Evolutionary conservation across 2,888 invertebrate genomes (phyloP), one percentile per base, ranked within the genome.

Genomic region (Monopis laevigella): DNA sequence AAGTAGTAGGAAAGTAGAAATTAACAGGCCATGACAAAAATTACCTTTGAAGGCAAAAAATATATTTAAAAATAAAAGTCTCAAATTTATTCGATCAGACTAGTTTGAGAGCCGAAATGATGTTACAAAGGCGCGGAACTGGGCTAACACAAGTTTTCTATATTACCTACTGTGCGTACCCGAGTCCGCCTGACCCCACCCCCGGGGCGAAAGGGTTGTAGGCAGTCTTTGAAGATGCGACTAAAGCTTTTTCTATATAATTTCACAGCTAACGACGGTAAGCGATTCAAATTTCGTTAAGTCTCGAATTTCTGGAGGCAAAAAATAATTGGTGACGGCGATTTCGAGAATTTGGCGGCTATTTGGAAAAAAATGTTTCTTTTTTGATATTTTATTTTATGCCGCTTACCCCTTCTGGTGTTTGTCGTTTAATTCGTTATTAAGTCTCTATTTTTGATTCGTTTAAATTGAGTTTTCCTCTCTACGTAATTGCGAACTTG

Each of bases 91-190:
- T 45, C 40, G 29, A 21, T 47, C 65, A 30, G n/a, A 36, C 46
- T 68, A 58, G 44, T 60, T 53, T 55, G 60, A 65, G 71, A 71
- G 68, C 74, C 75, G 65, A 78, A 80, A 80, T 80, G 78, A 78
- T 78, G 78, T 78, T 78, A 80, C 80, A 80, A 80, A 80, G 75
- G 74, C 75, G 66, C 65, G 73, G 74, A 78, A 78, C 78, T 77
- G 78, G 80, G 80, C 78, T 80, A 80, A 80, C 78, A 80, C 78
- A 78, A 80, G 78, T 80, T 78, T 80, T 78, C 80, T 80, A 78
- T 78, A 78, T 77, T 73, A 71, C 26, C 8, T 39, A 32, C 41
- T 59, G 74, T 73, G 70, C 74, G 75, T 73, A 64, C 44, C 46
- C 49, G 29, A 6, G 41, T 46, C 40, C 41, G 38, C 48, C 50